Percentiles rank a stretch among this genome's conserved stretches.
Evolutionary conservation across 2,113 vertebrate species (phyloP).

Genomic region (Chroicocephalus ridibundus): DNA sequence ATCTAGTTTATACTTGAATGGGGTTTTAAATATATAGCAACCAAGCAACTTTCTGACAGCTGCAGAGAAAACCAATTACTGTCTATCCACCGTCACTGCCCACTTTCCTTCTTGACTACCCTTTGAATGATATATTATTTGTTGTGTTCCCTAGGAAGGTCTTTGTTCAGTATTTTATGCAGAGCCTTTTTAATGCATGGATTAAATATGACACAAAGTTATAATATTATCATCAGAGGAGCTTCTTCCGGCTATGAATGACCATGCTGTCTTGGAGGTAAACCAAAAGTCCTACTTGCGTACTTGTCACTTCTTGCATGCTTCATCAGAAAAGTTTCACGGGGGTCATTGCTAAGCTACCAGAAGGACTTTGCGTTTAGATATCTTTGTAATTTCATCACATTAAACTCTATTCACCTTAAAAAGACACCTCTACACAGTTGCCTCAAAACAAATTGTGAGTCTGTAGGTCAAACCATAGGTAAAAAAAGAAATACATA

Average conservation of each 20-base stretch:
- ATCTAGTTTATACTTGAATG: not conserved
- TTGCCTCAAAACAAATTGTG: not conserved
- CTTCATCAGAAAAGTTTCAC: not conserved
- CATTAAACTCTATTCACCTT: not conserved
- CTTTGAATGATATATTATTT: not conserved
- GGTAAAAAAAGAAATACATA: not conserved
- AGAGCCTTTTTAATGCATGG: not conserved
- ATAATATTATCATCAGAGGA: not conserved
- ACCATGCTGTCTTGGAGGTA: not conserved
- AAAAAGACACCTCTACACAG: not conserved
- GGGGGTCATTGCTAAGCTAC: not conserved
- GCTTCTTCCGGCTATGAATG: constrained; percentile 10
- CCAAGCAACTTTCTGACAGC: constrained; percentile 2
- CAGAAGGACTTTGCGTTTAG: constrained; percentile 18
- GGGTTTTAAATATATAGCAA: constrained; percentile 5
- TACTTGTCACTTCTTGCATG: constrained; percentile 1
- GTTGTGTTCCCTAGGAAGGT: constrained; percentile 13
- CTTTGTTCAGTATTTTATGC: constrained; percentile 4
- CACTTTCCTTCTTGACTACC: not conserved
- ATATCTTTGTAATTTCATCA: not conserved
- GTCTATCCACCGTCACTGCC: not conserved
- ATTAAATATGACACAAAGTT: not conserved
- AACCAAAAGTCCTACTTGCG: not conserved
- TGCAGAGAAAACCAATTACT: constrained; percentile 25
- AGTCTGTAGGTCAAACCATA: not conserved